Base-by-base conservation (phyloP, 2,113 vertebrate species). In the Sphyrna mokarran region DNA sequence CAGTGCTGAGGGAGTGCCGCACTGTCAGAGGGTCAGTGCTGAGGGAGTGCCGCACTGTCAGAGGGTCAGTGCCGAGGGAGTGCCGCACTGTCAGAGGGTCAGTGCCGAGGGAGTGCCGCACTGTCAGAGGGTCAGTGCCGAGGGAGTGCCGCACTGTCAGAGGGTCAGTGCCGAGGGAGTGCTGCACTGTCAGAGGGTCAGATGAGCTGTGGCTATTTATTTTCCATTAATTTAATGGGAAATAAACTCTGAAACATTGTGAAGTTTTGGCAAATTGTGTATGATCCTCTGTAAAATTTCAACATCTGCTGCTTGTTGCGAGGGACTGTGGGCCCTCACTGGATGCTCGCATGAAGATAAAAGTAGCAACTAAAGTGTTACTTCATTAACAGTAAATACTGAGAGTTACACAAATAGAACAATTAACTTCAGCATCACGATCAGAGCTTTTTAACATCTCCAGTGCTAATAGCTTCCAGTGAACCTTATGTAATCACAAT, bases 381-480 rank as follows among this genome's bases (percentile, higher is more conserved):
- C 63, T 93, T 93, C 66, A 93, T 93, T 93, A 66, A 93, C 16
- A 66, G 63, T 68, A 93, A 93, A 66, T 18, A 20, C 22, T 54
- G 61, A 93, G 89, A 93, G n/a, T 40, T 66, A 22, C 58, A 66
- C 61, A 66, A 93, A 93, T 68, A 66, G 63, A 20, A 66, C 66
- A 61, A 68, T 93, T 9, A 66, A 68, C 61, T 91, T 5, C 61
- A 68, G 61, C 18, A 16, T 37, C n/a, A 66, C 89, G 61, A 93
- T 37, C 18, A 20, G n/a, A 93, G n/a, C 61, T 66, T 93, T 29
- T n/a, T 22, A 93, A 16, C 61, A 66, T 66, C 61, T 37, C 37
- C 61, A 66, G 89, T 91, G 18, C 89, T 93, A 68, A 93, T 93
- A 37, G 61, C 61, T 61, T 93, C 89, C 33, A 37, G 89, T 68